phyloP scores from a whole-genome alignment of 92 coral and sea anemone genomes.

The Bergia puertoricense region DNA sequence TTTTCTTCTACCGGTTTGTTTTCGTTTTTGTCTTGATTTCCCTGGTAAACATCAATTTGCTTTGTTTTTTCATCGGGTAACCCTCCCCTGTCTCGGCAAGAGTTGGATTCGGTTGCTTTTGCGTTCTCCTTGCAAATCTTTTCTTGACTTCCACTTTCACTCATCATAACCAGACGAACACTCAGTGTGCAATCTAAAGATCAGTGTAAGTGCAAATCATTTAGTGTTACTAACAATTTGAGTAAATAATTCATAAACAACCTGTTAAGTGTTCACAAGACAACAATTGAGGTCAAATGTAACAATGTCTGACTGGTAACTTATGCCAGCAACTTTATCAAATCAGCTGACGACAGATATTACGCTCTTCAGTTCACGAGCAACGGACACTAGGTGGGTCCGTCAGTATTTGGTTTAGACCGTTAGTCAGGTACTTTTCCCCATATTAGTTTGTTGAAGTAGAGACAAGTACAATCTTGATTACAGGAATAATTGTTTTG shows the following conservation, averaged over 20 bases:
- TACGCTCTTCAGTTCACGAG: background rate
- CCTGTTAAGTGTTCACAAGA: background rate
- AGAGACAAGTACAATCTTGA: background rate
- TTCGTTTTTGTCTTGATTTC: conserved; percentile 24
- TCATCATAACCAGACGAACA: background rate
- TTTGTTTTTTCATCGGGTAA: background rate
- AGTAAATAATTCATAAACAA: conserved; percentile 26
- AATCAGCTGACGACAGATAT: background rate
- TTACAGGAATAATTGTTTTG: no score
- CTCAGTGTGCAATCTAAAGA: background rate
- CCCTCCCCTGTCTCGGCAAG: background rate
- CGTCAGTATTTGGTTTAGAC: background rate
- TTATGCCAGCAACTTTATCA: background rate
- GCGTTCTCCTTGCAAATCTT: background rate
- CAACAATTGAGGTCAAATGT: background rate
- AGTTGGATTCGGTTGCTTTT: background rate
- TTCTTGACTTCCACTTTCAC: background rate
- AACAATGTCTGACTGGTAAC: background rate
- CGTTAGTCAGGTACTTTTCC: background rate
- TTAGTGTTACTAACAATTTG: conserved; percentile 8
- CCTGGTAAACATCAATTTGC: conserved; percentile 15
- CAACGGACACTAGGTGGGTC: background rate
- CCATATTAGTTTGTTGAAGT: background rate
- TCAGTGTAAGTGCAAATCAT: background rate
- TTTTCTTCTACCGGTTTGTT: conserved; percentile 44